phyloP scores from a whole-genome alignment of 1,140 invertebrate genomes.

The Nebria ingens region DNA sequence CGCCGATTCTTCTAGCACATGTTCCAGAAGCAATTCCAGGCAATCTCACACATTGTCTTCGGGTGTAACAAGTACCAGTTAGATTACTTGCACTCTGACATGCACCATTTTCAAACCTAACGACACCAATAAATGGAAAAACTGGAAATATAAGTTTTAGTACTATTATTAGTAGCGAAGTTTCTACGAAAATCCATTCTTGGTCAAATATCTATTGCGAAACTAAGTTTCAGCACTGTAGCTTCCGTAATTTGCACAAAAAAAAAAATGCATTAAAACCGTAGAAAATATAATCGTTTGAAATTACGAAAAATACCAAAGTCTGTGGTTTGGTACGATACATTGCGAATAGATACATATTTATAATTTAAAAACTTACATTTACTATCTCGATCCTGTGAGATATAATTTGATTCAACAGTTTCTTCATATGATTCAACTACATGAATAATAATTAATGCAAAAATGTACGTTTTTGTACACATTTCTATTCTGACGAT shows the following conservation, averaged over 20 bases:
- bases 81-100: slow-evolving; percentile 52
- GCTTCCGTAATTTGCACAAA: no score
- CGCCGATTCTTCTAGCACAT: slow-evolving; percentile 54
- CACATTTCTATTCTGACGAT: no score
- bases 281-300: neutral
- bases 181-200: no score
- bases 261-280: neutral
- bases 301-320: no score
- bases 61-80: slow-evolving; percentile 64
- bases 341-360: no score
- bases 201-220: no score
- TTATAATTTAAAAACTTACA: neutral
- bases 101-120: slow-evolving; percentile 56
- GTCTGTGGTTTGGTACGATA: no score
- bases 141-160: neutral
- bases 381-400: neutral
- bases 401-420: neutral
- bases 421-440: no score
- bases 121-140: slow-evolving; percentile 40
- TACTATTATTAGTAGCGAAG: no score
- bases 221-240: no score
- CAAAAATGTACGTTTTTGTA: no score
- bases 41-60: slow-evolving; percentile 57
- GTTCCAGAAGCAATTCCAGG: slow-evolving; percentile 55
- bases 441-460: no score